Percentiles rank a stretch among this genome's conserved stretches.
phyloP scores from a whole-genome alignment of 2,797 vertebrate genomes.

The Chiroxiphia lanceolata region DNA sequence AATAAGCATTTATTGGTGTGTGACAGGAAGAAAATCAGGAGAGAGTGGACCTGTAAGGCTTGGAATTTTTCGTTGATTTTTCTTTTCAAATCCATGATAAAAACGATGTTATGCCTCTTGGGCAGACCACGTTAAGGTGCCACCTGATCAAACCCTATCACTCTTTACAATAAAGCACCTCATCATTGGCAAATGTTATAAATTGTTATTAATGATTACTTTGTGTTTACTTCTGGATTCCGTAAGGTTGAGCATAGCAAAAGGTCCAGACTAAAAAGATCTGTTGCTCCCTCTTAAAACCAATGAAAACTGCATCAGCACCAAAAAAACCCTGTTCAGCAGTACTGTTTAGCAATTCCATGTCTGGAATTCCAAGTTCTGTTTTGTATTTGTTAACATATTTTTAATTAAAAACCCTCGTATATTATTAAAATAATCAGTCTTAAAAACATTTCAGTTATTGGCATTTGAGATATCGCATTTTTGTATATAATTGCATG shows the following conservation, averaged over 20 bases:
- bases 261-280: not conserved
- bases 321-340: rapidly evolving
- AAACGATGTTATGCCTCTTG: not conserved
- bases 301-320: not conserved
- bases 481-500: not conserved
- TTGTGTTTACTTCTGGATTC: not conserved
- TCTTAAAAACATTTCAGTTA: not conserved
- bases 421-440: not conserved
- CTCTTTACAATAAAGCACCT: not conserved
- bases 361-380: not conserved
- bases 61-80: not conserved
- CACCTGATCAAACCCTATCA: not conserved
- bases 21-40: not conserved
- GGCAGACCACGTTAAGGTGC: not conserved
- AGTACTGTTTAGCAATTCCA: not conserved
- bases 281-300: not conserved
- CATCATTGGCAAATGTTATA: not conserved
- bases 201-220: not conserved
- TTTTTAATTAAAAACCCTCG: not conserved
- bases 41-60: not conserved
- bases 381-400: not conserved
- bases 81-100: not conserved
- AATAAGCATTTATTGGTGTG: not conserved
- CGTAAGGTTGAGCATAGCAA: not conserved
- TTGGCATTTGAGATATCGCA: not conserved